phyloP scores from a whole-genome alignment of 2,888 invertebrate species.

The Petrophora chlorosata region DNA sequence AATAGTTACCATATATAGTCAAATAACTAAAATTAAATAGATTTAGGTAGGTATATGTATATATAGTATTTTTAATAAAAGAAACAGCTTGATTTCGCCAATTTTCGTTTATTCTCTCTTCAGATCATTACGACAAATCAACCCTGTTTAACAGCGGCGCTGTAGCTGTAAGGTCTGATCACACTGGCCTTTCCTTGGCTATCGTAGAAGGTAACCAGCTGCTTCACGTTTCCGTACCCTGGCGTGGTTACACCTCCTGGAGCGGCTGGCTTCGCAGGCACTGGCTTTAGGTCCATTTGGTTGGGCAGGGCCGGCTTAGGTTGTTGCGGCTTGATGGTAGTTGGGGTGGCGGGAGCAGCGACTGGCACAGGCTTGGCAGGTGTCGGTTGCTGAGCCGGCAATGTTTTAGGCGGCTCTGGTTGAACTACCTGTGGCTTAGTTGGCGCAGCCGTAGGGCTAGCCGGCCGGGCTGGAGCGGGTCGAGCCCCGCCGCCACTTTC shows the following conservation, averaged over 20 bases:
- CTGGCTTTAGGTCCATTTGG: slow-evolving; percentile 54
- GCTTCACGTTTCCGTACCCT: slow-evolving; percentile 70
- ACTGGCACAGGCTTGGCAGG: slow-evolving; percentile 38
- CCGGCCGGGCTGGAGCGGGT: slow-evolving; percentile 27
- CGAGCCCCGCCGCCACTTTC: slow-evolving; percentile 63
- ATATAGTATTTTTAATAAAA: neutral
- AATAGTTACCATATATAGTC: too few species aligned
- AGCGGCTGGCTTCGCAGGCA: slow-evolving; percentile 57
- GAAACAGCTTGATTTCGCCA: neutral
- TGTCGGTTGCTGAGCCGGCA: slow-evolving; percentile 14
- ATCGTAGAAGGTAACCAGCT: slow-evolving; percentile 71
- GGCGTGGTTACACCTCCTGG: slow-evolving; percentile 64
- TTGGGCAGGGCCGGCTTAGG: slow-evolving; percentile 35
- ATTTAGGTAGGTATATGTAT: neutral
- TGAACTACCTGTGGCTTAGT: slow-evolving; percentile 37
- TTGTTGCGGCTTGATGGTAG: slow-evolving; percentile 30
- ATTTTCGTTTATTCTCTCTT: neutral
- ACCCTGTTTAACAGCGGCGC: slow-evolving; percentile 77
- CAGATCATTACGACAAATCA: slow-evolving; percentile 35
- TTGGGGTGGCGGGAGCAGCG: slow-evolving; percentile 20
- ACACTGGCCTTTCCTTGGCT: slow-evolving; percentile 70
- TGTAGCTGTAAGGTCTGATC: slow-evolving; percentile 74
- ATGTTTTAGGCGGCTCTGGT: slow-evolving; percentile 12
- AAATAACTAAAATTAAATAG: too few species aligned
- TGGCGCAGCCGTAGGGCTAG: slow-evolving; percentile 35